Evolutionary conservation across 1,140 invertebrate species (phyloP), one percentile per base, ranked within the genome.

Genomic region (Uloborus diversus): DNA sequence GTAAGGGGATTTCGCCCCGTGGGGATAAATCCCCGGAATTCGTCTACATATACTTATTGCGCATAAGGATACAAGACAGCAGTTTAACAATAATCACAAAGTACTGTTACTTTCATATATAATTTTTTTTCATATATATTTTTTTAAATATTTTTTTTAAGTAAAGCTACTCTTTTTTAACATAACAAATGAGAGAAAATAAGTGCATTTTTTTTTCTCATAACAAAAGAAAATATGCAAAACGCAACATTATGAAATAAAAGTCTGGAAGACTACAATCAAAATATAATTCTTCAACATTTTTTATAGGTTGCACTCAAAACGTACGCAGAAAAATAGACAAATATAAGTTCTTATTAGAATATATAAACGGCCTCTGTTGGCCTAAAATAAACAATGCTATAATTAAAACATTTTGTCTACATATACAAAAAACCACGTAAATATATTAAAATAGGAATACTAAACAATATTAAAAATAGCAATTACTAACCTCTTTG

Each of bases 261-360:
- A 80, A 80, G 65, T 61, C 57, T 80, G 78, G 78, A 80, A 80
- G 78, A 80, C 78, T 80, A 70, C 68, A 80, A 80, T 80, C 25
- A 80, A 68, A 80, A 80, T 80, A 80, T 68, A 69, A 61, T n/a
- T 70, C n/a, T 62, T 57, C 42, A 79, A 80, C 68, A 69, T 32
- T 20, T 17, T 42, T 42, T 47, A 37, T 57, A 78, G 49, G 25
- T 70, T 80, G 59, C 78, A 69, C 65, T 49, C 5, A 79, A 47
- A 78, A 57, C 17, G 37, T 79, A 49, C 28, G 66, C 57, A 70
- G 64, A 80, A 79, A 80, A 70, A 79, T 79, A 79, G 49, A 76
- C 73, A 65, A 73, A 76, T 76, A 76, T 76, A 76, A 76, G 49
- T 68, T 65, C 62, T 64, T 25, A 53, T 27, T 35, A 35, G 9